Percentiles rank a stretch among this genome's conserved stretches.
Conservation (phyloP, 2,113 vertebrate genomes). For the Sisor rabdophorus region DNA sequence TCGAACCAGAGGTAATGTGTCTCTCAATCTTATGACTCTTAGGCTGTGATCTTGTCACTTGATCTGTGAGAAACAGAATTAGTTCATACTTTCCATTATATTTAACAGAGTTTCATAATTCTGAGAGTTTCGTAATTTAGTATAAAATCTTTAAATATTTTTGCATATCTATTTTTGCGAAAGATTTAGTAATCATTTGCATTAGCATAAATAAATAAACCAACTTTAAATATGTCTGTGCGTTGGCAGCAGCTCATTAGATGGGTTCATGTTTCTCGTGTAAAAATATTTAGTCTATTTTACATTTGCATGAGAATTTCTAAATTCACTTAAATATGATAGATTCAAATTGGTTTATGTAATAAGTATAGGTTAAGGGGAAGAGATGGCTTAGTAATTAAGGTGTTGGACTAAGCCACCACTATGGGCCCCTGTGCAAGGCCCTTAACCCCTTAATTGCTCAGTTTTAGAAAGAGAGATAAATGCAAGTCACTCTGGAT, state of each 20-base stretch:
- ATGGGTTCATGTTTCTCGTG: neutral
- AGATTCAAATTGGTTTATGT: too few species aligned
- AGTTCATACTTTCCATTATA: too few species aligned
- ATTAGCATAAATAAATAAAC: neutral
- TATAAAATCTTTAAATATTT: too few species aligned
- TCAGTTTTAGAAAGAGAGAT: too few species aligned
- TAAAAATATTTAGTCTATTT: neutral
- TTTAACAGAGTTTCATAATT: too few species aligned
- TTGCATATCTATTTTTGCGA: neutral
- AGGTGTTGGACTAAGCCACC: too few species aligned
- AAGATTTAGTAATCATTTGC: neutral
- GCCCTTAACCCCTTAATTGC: too few species aligned
- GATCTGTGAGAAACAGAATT: slow-evolving; percentile 55
- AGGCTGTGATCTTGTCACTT: slow-evolving; percentile 51
- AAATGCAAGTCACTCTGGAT: too few species aligned
- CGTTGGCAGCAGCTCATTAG: neutral
- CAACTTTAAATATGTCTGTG: neutral
- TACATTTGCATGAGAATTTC: neutral
- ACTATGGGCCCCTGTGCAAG: too few species aligned
- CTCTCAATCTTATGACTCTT: slow-evolving; percentile 36
- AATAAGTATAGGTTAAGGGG: too few species aligned
- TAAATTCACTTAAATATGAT: neutral
- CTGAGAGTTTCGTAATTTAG: too few species aligned
- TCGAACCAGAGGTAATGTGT: slow-evolving; percentile 33
- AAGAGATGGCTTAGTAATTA: too few species aligned